Evolutionary conservation across 2,113 vertebrate genomes (phyloP).

Genomic region (Periophthalmus modestus): DNA sequence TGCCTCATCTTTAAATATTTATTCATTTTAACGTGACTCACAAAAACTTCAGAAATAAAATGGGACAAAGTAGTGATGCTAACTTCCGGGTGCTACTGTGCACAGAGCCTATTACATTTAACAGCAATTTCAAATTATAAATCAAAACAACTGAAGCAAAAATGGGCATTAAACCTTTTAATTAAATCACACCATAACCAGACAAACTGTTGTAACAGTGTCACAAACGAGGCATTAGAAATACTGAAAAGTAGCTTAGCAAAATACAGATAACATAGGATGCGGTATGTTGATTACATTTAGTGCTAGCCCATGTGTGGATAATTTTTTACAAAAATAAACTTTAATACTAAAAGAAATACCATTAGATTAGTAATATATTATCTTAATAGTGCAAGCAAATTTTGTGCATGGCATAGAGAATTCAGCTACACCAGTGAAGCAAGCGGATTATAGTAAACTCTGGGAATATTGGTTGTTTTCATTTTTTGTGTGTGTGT

Average conservation of each 20-base stretch:
- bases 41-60: too few species aligned
- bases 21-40: too few species aligned
- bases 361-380: neutral
- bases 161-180: neutral
- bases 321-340: conserved; percentile 24
- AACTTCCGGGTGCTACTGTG: too few species aligned
- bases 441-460: too few species aligned
- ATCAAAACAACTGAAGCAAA: neutral
- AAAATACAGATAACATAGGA: neutral
- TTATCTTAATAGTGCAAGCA: neutral
- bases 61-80: too few species aligned
- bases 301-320: neutral
- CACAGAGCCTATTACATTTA: too few species aligned
- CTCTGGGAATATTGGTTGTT: too few species aligned
- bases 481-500: too few species aligned
- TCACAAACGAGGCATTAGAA: neutral
- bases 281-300: neutral
- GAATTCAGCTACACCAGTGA: neutral
- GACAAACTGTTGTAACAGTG: neutral
- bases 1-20: too few species aligned
- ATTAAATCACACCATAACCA: neutral
- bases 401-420: conserved; percentile 11
- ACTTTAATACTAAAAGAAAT: neutral
- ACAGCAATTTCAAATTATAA: too few species aligned
- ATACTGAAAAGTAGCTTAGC: neutral